A percentile compares a stretch with the other conserved stretches of the same genome.
phyloP scores from a whole-genome alignment of 2,797 vertebrate species.

The Sebastes taczanowskii region DNA sequence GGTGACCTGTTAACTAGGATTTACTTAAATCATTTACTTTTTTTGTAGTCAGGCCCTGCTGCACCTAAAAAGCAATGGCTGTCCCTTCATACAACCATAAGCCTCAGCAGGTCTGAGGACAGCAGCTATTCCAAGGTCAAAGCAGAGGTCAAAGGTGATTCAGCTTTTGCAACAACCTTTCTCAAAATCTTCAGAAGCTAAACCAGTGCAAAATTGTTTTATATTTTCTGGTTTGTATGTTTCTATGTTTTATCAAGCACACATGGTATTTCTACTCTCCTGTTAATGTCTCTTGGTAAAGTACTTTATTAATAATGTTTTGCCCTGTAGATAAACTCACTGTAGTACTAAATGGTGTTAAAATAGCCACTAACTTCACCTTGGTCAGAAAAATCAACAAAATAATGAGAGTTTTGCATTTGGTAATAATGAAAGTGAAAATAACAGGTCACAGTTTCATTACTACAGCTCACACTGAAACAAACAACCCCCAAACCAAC shows the following conservation, averaged over 20 bases:
- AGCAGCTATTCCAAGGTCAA: not conserved
- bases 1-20: slow-evolving; percentile 13
- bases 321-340: not conserved
- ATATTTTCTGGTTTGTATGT: not conserved
- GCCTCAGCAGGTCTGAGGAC: not conserved
- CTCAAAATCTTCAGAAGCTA: not conserved
- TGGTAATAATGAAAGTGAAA: not conserved
- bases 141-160: not conserved
- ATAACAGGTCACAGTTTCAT: not conserved
- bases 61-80: not conserved
- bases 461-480: not conserved
- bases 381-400: not conserved
- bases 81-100: not conserved
- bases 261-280: not conserved
- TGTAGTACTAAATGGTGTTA: not conserved
- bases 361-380: not conserved
- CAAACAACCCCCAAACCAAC: not conserved
- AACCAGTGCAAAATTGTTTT: not conserved
- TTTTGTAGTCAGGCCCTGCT: not conserved
- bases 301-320: not conserved
- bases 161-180: not conserved
- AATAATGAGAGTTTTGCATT: not conserved
- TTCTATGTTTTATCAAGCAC: not conserved
- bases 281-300: not conserved
- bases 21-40: slow-evolving; percentile 12